Base-by-base conservation (phyloP, 2,113 vertebrate species). In the Oncorhynchus nerka region DNA sequence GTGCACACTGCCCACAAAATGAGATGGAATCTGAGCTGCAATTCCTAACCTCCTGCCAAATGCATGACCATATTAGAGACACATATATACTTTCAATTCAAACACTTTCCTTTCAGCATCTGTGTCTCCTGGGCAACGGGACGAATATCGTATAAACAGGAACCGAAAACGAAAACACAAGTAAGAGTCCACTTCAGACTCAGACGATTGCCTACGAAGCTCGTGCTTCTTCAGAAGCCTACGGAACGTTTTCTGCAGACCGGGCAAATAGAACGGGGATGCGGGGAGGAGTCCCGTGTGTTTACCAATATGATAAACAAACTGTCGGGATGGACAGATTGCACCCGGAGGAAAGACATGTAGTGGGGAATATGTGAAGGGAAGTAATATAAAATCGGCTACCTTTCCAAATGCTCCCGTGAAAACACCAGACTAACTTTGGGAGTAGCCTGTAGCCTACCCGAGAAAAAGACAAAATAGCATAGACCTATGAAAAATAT, bases 261-360 rank as follows among this genome's bases (percentile, higher is more conserved):
- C 73, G 49, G 49, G 19, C 12, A 59, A 70, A 39, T 2, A 71
- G 28, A 64, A 20, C 61, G 59, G 2, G 64, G 64, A n/a, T 20
- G 68, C 16, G n/a, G 30, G n/a, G 22, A 72, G 48, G 62, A 75
- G 65, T 71, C 48, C 61, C 61, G 39, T 39, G 70, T 84, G 75
- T 88, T 86, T 86, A 64, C 62, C 68, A 19, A 64, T 26, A 22
- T 64, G 19, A 64, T 3, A n/a, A 22, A 22, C 20, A 64, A 64
- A 24, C 22, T 12, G 0, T 39, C 8, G 39, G 9, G 39, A 39
- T 8, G 8, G 39, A 9, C 39, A 39, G 39, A 39, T 39, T 64
- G 61, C n/a, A 64, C 6, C 22, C 6, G 19, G 61, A 64, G 22
- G 8, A 22, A 39, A 39, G 1, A 64, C 8, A 9, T 64, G 22